These are phyloP conservation scores for Zoroaster sp. DNA, from an alignment of 53 echinoderm and acorn worm genomes.

Conservation along the genomic window DNA sequence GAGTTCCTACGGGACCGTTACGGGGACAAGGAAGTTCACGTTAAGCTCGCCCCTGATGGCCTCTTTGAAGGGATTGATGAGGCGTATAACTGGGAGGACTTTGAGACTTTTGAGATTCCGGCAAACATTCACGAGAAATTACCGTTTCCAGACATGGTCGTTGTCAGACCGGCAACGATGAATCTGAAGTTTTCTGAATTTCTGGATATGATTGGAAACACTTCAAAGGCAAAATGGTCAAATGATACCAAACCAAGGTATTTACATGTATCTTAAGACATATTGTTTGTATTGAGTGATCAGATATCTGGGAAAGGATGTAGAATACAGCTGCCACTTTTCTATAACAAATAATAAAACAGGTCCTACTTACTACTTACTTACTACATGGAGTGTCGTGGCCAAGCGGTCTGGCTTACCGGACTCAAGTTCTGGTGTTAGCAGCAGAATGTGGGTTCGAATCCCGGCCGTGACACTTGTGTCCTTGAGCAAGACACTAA, in stretches of 20 bases:
- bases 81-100: slow-evolving; percentile 74
- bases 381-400: no score
- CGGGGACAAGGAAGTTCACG: slow-evolving; percentile 70
- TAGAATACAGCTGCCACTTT: no score
- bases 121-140: slow-evolving; percentile 45
- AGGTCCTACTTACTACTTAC: no score
- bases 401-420: no score
- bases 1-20: slow-evolving; percentile 66
- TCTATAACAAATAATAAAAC: no score
- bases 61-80: slow-evolving; percentile 89
- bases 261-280: no score
- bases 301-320: no score
- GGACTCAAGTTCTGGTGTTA: no score
- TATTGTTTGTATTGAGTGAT: no score
- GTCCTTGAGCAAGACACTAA: no score
- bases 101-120: slow-evolving; percentile 65
- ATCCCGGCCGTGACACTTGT: no score
- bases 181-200: slow-evolving; percentile 87
- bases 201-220: slow-evolving; percentile 65
- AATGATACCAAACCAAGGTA: slow-evolving; percentile 10
- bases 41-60: slow-evolving; percentile 90
- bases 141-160: slow-evolving; percentile 80
- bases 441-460: no score
- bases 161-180: slow-evolving; percentile 85
- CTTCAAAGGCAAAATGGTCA: neutral